phyloP scores from a whole-genome alignment of 1,140 invertebrate genomes.

The Heliconius hermathena region DNA sequence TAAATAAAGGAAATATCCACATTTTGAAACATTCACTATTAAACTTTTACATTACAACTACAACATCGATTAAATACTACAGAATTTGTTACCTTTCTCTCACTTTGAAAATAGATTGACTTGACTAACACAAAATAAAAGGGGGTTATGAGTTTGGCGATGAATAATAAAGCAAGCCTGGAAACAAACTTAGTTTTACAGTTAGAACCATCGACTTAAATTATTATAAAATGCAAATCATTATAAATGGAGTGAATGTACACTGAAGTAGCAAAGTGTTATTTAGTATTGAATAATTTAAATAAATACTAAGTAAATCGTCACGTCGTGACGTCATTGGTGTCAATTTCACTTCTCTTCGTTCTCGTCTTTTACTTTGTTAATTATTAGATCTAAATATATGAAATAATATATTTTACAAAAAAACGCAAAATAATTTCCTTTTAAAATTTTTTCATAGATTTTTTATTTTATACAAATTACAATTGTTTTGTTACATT shows the following conservation, averaged over 20 bases:
- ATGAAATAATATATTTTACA: no score
- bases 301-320: not conserved
- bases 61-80: constrained; percentile 27
- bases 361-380: no score
- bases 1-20: not conserved
- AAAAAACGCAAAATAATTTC: no score
- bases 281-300: not conserved
- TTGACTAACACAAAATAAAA: constrained; percentile 50
- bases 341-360: no score
- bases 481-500: constrained; percentile 18
- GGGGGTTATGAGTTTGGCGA: constrained; percentile 50
- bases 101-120: constrained; percentile 46
- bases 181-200: constrained; percentile 46
- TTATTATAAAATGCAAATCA: constrained; percentile 60
- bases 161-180: constrained; percentile 56
- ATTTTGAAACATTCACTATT: not conserved
- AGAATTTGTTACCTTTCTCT: constrained; percentile 46
- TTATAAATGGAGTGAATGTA: constrained; percentile 54
- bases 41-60: constrained; percentile 26
- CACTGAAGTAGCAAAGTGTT: not conserved
- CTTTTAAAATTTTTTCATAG: no score
- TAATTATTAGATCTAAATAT: no score
- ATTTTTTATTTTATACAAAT: not conserved
- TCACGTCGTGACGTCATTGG: not conserved
- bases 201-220: constrained; percentile 32